Conservation (phyloP, 2,888 invertebrate species). For the Drosophila gaucha region DNA sequence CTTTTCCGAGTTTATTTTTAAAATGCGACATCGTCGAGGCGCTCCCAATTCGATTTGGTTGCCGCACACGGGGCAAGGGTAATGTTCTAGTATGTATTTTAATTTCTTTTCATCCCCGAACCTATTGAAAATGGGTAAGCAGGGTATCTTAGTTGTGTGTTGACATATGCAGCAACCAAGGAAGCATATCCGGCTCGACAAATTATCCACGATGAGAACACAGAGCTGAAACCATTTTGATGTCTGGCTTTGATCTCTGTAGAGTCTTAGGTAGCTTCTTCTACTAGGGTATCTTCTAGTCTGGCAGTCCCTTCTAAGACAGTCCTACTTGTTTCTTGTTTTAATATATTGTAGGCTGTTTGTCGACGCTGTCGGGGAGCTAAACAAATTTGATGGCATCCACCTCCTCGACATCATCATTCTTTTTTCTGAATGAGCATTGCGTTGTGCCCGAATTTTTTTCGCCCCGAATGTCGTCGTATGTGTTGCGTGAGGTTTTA, state of each 20-base stretch:
- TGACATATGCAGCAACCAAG: no score
- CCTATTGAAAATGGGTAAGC: background rate
- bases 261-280: no score
- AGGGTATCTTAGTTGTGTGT: background rate
- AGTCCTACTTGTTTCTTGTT: conserved; percentile 1
- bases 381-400: conserved; percentile 71
- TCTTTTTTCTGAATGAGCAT: conserved; percentile 69
- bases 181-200: background rate
- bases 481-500: conserved; percentile 31
- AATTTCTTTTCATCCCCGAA: background rate
- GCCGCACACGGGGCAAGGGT: conserved; percentile 65
- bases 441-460: conserved; percentile 58
- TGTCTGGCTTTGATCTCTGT: no score
- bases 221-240: no score
- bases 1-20: conserved; percentile 69
- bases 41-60: conserved; percentile 65
- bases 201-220: no score
- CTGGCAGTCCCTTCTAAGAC: background rate
- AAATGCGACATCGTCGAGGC: conserved; percentile 40
- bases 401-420: conserved; percentile 37
- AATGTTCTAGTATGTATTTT: conserved; percentile 34
- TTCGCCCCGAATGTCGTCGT: conserved; percentile 29
- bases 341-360: conserved; percentile 24
- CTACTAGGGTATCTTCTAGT: background rate
- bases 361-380: conserved; percentile 60